A percentile compares a stretch with the other conserved stretches of the same genome.
These are phyloP conservation scores for Glossophaga mutica DNA, from an alignment of 2,797 vertebrate genomes.

Conservation along the genomic window DNA sequence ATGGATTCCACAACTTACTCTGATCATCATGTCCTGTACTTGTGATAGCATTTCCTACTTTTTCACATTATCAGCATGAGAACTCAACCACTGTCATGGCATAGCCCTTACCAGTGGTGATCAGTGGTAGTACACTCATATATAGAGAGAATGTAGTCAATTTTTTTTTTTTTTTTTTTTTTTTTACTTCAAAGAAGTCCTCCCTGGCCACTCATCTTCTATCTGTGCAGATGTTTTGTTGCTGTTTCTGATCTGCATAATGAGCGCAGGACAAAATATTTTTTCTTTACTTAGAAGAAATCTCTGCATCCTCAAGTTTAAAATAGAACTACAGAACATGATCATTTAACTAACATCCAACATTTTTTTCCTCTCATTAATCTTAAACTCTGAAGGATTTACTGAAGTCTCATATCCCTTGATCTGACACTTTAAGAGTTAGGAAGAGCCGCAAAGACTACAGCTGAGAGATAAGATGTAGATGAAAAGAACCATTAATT, in stretches of 20 bases:
- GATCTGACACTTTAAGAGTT: constrained; percentile 46
- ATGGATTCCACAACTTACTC: neutral
- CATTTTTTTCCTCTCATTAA: constrained; percentile 54
- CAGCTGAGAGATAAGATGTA: constrained; percentile 68
- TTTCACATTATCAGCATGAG: neutral
- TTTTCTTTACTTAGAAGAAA: constrained; percentile 20
- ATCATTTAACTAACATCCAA: constrained; percentile 47
- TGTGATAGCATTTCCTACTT: neutral
- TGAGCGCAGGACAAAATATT: neutral
- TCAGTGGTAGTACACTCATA: neutral
- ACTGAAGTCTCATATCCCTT: constrained; percentile 62
- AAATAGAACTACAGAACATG: constrained; percentile 35
- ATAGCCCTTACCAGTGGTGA: neutral
- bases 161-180: neutral
- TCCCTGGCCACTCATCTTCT: neutral
- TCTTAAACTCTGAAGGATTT: constrained; percentile 69
- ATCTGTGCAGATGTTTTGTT: neutral
- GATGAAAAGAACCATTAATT: constrained; percentile 72
- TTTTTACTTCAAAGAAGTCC: neutral
- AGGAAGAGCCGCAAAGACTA: constrained; percentile 66
- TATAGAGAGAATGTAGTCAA: neutral
- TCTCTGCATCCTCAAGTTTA: constrained; percentile 57
- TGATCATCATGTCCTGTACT: neutral
- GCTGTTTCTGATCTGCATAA: neutral
- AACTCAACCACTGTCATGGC: neutral